Base-by-base conservation (phyloP, 1,140 invertebrate species). In the Rhopalosiphum maidis region DNA sequence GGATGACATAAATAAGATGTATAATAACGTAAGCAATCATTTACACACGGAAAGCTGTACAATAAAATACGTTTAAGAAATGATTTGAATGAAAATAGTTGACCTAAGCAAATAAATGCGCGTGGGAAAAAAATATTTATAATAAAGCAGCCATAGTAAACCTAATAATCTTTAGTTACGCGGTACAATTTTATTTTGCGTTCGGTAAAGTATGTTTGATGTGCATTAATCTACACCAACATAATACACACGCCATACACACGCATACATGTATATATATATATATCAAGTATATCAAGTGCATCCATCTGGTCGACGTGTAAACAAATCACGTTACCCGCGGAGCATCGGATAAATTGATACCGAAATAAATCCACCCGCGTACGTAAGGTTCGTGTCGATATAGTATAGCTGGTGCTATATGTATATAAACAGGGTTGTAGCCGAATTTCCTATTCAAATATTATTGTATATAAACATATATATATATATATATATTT, bases 361-460 rank as follows among this genome's bases (percentile, higher is more conserved):
- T 89, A 89, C 87, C 87, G n/a, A 89, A 89, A 89, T 89, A 89
- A 89, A 89, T 89, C 48, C 87, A 23, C 87, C 87, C 87, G 6
- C 21, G 21, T 54, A 37, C 21, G 37, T 86, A 86, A 86, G 30
- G 85, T 48, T 86, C 30, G 25, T 3, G 43, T 86, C 43, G 30
- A 46, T 86, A 46, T 86, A 43, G 8, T 8, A 18, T 77, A n/a
- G n/a, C 60, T 77, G 15, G 7, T 77, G 6, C 30, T 77, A 77
- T 77, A 21, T 68, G 11, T 77, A 77, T 77, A 77, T 86, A 43
- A 46, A 86, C 85, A n/a, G 60, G 30, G 25, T 86, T n/a, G 43
- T 86, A 86, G 43, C 43, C 18, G 15, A 86, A 25, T 86, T 86
- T 48, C 25, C 41, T 43, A 25, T 86, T 86, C 85, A 46, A 86